Evolutionary conservation across 1,140 invertebrate species (phyloP).

Genomic region (Bombus affinis): DNA sequence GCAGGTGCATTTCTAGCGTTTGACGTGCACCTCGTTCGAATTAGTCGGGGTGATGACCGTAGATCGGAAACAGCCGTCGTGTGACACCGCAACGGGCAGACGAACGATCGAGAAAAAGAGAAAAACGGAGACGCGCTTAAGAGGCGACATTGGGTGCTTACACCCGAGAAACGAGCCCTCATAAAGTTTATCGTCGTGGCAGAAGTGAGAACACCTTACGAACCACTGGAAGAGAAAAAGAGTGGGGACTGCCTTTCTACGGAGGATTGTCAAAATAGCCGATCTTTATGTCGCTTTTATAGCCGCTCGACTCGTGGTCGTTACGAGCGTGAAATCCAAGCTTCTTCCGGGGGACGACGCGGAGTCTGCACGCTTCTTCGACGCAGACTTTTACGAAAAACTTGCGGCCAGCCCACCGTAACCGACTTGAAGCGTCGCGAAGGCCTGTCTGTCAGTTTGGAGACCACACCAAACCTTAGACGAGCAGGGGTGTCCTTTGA

Average conservation of each 20-base stretch:
- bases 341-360: slow-evolving; percentile 68
- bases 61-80: slow-evolving; percentile 46
- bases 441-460: slow-evolving; percentile 8
- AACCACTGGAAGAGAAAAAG: neutral
- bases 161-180: slow-evolving; percentile 74
- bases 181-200: slow-evolving; percentile 78
- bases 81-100: slow-evolving; percentile 28
- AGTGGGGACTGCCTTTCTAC: slow-evolving; percentile 41
- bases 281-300: slow-evolving; percentile 81
- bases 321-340: slow-evolving; percentile 76
- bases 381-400: slow-evolving; percentile 56
- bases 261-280: slow-evolving; percentile 81
- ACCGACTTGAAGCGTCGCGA: slow-evolving; percentile 13
- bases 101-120: neutral
- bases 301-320: slow-evolving; percentile 72
- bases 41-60: slow-evolving; percentile 45
- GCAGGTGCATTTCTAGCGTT: neutral
- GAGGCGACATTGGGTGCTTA: slow-evolving; percentile 72
- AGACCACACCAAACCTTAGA: slow-evolving; percentile 1
- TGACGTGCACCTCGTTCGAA: slow-evolving; percentile 12
- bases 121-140: slow-evolving; percentile 49
- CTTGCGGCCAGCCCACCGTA: slow-evolving; percentile 31
- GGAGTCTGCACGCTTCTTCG: slow-evolving; percentile 3
- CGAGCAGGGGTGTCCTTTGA: slow-evolving; percentile 12
- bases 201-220: slow-evolving; percentile 28